Evolutionary conservation across 2,888 invertebrate genomes (phyloP).

Genomic region (Xanthia togata): DNA sequence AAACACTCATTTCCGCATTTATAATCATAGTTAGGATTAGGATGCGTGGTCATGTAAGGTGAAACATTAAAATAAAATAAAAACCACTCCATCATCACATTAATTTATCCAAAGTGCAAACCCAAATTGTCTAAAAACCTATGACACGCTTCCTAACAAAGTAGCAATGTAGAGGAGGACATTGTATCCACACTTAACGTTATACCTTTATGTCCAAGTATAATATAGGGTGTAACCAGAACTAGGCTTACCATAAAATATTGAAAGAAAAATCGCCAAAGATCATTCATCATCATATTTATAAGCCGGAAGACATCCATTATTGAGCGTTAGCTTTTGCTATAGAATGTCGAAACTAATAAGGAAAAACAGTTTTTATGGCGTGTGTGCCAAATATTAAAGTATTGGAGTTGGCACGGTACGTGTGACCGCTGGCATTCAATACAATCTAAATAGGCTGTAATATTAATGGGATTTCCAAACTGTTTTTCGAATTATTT

Average conservation of each 20-base stretch:
- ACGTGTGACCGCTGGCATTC: slow-evolving; percentile 11
- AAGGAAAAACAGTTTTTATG: slow-evolving; percentile 51
- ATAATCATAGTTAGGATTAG: neutral
- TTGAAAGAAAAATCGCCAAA: slow-evolving; percentile 47
- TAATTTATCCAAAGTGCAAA: neutral
- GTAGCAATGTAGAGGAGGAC: neutral
- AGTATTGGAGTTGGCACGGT: slow-evolving; percentile 9
- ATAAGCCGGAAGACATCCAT: slow-evolving; percentile 53
- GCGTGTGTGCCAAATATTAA: slow-evolving; percentile 45
- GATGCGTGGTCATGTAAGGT: neutral
- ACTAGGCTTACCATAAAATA: slow-evolving; percentile 13
- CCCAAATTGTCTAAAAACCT: neutral
- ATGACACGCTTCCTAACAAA: slow-evolving; percentile 2
- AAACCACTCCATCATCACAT: neutral
- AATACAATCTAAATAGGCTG: neutral
- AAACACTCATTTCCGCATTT: neutral
- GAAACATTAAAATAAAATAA: neutral
- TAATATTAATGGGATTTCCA: neutral
- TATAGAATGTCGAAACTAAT: slow-evolving; percentile 50
- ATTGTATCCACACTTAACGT: neutral
- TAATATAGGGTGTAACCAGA: slow-evolving; percentile 30
- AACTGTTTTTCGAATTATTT: neutral
- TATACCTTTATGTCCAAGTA: neutral
- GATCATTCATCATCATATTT: slow-evolving; percentile 57
- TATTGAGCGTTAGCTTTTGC: slow-evolving; percentile 48